Percentiles rank a stretch among this genome's conserved stretches.
Conservation (phyloP, 2,888 invertebrate genomes). For the Venustoraphidia nigricollis region DNA sequence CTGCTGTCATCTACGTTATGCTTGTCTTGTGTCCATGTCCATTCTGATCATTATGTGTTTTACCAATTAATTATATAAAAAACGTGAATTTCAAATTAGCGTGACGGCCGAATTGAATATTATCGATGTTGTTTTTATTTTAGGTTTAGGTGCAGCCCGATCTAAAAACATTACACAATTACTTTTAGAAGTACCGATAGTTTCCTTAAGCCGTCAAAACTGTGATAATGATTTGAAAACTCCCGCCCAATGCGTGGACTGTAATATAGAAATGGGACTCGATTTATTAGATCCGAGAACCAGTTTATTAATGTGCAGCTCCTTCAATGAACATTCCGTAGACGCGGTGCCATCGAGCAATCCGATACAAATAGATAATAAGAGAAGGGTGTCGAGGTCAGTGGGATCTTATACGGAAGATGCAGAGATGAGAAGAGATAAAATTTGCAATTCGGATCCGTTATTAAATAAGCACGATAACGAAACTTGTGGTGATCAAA, state of each 20-base stretch:
- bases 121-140: too few species aligned
- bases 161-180: not conserved
- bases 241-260: conserved; percentile 2
- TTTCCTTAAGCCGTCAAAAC: not conserved
- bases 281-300: conserved; percentile 20
- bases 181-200: not conserved
- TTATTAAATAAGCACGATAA: conserved; percentile 11
- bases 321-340: conserved; percentile 7
- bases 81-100: conserved; percentile 5
- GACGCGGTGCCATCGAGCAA: conserved; percentile 10
- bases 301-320: conserved; percentile 10
- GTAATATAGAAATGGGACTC: conserved; percentile 24
- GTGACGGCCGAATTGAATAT: not conserved
- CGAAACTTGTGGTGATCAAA: conserved; percentile 3
- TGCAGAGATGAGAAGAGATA: conserved; percentile 14
- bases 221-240: conserved; percentile 4
- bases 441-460: conserved; percentile 20
- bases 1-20: too few species aligned
- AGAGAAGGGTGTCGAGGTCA: conserved; percentile 19
- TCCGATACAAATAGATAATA: conserved; percentile 9
- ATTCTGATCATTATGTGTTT: too few species aligned
- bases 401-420: conserved; percentile 20
- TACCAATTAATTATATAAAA: too few species aligned
- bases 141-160: not conserved
- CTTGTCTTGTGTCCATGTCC: too few species aligned